Base-by-base conservation (phyloP, 23 tunicate species). In the Aplidium turbinatum region DNA sequence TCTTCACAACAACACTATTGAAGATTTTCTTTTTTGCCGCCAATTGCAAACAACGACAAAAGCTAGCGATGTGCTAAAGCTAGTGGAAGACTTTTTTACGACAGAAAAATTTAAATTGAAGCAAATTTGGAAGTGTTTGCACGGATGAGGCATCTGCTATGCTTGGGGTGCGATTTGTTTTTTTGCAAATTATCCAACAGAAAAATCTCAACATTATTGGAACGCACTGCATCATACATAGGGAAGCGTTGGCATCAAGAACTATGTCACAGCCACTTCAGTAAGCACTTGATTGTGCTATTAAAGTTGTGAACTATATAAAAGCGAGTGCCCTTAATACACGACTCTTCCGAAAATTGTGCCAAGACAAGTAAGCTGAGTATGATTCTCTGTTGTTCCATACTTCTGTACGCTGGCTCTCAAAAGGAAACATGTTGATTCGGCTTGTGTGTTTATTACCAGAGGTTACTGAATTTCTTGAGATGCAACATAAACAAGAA, bases 31-130 rank as follows among this genome's bases (percentile, higher is more conserved):
- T 65, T 77, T 77, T 63, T 77, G 82, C 58, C 82, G 75, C 58
- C 58, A 75, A 77, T 77, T 77, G 34, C 75, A 77, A 77, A 77
- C 57, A 77, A 77, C 82, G 25, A 77, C 82, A 25, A 77, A 77
- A 75, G 82, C 82, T 65, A 21, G 26, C 24, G 27, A 65, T 65
- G 72, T 65, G 72, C 61, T 54, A 54, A 65, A 36, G 72, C 72
- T 38, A 3, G 27, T 38, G 1, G 50, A 35, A 65, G 72, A 65
- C 72, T 38, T 65, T 65, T 65, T 65, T 65, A 28, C 23, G 27
- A 50, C 20, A 65, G 72, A 50, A 70, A 47, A 62, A 36, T 39
- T 22, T 67, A 40, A 31, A 70, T 28, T 70, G 76, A 58, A 26
- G 24, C 28, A 70, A 48, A 70, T 34, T 70, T 70, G 76, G 39